phyloP scores from a whole-genome alignment of 1,140 invertebrate species.

The Brachionus sp. region DNA sequence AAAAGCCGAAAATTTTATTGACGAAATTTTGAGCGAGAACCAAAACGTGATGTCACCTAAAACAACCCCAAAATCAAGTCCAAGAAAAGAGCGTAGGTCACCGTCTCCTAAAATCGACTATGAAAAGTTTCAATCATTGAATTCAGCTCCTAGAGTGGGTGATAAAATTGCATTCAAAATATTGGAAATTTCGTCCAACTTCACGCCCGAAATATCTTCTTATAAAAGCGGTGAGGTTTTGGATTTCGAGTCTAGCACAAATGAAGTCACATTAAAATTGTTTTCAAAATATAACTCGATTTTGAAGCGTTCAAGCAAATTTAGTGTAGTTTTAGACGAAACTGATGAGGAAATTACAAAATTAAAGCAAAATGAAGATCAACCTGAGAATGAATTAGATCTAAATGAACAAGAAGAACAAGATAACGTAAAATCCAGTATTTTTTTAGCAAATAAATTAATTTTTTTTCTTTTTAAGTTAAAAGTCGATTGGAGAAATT shows the following conservation, averaged over 20 bases:
- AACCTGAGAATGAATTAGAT: neutral
- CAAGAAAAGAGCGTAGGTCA: neutral
- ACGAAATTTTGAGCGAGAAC: conserved; percentile 6
- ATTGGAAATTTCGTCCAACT: conserved; percentile 29
- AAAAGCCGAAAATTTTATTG: conserved; percentile 16
- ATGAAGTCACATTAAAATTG: conserved; percentile 32
- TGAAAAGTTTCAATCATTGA: conserved; percentile 1
- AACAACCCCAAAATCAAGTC: neutral
- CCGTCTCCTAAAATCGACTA: conserved; percentile 40
- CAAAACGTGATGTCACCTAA: neutral
- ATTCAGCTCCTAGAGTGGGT: neutral
- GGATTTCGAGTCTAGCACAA: neutral
- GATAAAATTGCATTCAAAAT: conserved; percentile 39
- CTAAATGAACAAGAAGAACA: neutral
- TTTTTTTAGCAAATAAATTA: neutral
- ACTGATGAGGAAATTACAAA: conserved; percentile 35
- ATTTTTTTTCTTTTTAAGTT: neutral
- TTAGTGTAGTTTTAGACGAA: conserved; percentile 40
- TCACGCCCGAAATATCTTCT: conserved; percentile 24
- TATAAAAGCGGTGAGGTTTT: conserved; percentile 21
- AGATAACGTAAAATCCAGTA: neutral
- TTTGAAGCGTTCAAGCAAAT: conserved; percentile 34
- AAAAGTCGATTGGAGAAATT: conserved; percentile 39
- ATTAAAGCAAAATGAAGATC: conserved; percentile 13
- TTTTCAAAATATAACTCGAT: conserved; percentile 17